Percentiles rank a stretch among this genome's conserved stretches.
Evolutionary conservation across 2,113 vertebrate genomes (phyloP).

Genomic region (Dromaius novaehollandiae): DNA sequence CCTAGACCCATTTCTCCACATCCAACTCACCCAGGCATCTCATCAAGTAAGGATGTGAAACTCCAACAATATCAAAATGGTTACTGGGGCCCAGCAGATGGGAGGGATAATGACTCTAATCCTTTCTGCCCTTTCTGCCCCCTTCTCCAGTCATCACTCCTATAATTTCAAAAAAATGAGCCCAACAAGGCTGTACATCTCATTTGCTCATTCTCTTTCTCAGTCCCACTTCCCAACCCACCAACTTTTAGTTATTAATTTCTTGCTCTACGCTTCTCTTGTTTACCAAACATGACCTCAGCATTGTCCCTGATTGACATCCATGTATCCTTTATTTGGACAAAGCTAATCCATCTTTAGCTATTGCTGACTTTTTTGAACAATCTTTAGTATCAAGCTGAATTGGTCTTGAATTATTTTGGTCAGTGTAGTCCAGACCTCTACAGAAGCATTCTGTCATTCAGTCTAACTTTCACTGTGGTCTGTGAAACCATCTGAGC

Average conservation of each 20-base stretch:
- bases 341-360: neutral
- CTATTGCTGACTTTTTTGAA: neutral
- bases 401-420: neutral
- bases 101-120: neutral
- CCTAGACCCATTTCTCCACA: neutral
- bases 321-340: neutral
- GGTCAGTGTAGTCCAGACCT: neutral
- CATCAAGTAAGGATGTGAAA: neutral
- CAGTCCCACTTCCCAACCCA: neutral
- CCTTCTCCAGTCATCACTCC: neutral
- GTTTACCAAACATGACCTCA: neutral
- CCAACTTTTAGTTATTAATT: neutral
- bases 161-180: neutral
- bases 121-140: neutral
- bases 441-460: neutral
- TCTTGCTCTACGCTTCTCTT: neutral
- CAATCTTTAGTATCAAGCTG: neutral
- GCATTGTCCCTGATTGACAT: neutral
- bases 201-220: neutral
- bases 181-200: fast-evolving
- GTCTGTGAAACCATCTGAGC: neutral
- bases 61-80: neutral
- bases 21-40: neutral
- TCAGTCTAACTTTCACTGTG: neutral
- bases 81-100: neutral